Base-by-base conservation (phyloP, 2,888 invertebrate species). In the Drosophila emarginata region DNA sequence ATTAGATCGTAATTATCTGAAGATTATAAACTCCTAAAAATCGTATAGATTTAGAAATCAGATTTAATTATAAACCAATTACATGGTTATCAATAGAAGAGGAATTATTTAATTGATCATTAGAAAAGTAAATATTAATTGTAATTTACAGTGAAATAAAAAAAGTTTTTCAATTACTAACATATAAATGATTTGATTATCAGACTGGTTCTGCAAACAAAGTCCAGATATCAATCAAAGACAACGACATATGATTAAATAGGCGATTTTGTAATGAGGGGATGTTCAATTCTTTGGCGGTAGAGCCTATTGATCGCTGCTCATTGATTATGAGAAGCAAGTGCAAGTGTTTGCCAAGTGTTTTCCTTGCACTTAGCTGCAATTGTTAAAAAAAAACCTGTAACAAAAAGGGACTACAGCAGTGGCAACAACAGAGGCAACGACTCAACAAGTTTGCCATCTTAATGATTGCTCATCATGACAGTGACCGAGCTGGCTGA, bases 371-470 rank as follows among this genome's bases (percentile, higher is more conserved):
- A 69, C 59, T 67, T 21, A 69, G 52, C 71, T 61, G 64, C 64
- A 69, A 61, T 66, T 69, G 71, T 58, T 69, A 67, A 67, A 61
- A 67, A 51, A 67, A 67, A 61, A 67, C 45, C 63, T 60, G 66
- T 57, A 37, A 28, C 45, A 21, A 21, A 18, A 18, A 45, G 45
- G 45, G 45, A 45, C 21, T 12, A 21, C 21, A 45, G 37, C 68
- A 67, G 61, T 53, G 26, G 58, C 57, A 71, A 60, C 59, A 70
- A 64, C 23, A 26, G 66, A 69, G 68, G 32, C 32, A 28, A 4
- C 32, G 18, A 4, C 53, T 62, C 56, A 79, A 79, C 77, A 72
- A 77, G 79, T 79, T 79, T 79, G 58, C 58, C 45, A 45, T 21
- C 52, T 68, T 62, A 56, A 32, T 37, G 56, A 59, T 58, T 51